Percentiles rank a stretch among this genome's conserved stretches.
Evolutionary conservation across 2,797 vertebrate genomes (phyloP).

Genomic region (Moxostoma hubbsi): DNA sequence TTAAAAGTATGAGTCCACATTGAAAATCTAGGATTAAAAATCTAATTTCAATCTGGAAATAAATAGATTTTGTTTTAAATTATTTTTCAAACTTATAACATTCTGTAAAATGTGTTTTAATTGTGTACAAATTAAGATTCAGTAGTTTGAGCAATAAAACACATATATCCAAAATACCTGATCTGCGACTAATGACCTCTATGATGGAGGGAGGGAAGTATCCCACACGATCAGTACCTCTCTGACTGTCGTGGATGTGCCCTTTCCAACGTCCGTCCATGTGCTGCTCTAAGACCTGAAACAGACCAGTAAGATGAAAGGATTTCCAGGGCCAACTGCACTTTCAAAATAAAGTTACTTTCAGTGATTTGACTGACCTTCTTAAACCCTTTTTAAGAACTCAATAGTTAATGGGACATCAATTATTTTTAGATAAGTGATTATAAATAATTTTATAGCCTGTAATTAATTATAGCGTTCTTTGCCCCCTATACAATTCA

Average conservation of each 20-base stretch:
- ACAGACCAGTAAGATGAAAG: slow-evolving; percentile 11
- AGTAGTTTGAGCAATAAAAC: neutral
- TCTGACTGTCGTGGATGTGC: slow-evolving; percentile 92
- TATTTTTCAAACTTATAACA: neutral
- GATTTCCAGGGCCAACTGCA: neutral
- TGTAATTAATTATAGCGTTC: neutral
- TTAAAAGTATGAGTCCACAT: neutral
- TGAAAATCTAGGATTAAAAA: slow-evolving; percentile 8
- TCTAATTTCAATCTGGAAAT: slow-evolving; percentile 21
- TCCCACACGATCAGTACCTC: slow-evolving; percentile 90
- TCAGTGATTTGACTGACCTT: neutral
- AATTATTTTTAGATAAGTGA: neutral
- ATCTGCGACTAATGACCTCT: slow-evolving; percentile 92
- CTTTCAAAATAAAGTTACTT: neutral
- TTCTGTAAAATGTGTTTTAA: too few relatives aligned
- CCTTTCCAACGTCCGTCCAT: slow-evolving; percentile 95
- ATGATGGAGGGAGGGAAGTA: slow-evolving; percentile 95
- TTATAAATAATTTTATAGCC: neutral
- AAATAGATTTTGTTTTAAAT: too few relatives aligned
- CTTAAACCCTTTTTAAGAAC: too few relatives aligned
- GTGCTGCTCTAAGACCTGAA: slow-evolving; percentile 94
- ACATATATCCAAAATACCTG: slow-evolving; percentile 70
- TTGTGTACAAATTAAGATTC: too few relatives aligned
- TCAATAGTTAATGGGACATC: too few relatives aligned
- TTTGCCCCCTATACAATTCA: neutral